Base-by-base conservation (phyloP, 1,140 invertebrate species). In the Eufriesea mexicana region DNA sequence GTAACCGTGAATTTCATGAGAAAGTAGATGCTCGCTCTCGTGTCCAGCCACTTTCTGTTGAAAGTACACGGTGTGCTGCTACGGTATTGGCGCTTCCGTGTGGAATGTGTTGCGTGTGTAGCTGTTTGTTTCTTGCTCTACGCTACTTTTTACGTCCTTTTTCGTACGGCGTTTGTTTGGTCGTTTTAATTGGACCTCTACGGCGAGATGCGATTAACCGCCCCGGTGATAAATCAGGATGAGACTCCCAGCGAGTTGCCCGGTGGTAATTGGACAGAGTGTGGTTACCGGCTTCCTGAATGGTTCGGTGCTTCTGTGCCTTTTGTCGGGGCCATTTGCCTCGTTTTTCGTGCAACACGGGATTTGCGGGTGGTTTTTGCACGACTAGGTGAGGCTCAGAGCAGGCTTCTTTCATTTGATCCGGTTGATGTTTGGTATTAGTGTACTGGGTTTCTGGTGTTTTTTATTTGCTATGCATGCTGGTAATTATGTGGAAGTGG, bases 1-100 rank as follows among this genome's bases (percentile, higher is more conserved):
- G 74, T 68, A 70, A 62, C 66, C 51, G 55, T 74, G 79, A 74
- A 80, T 80, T 73, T 64, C 70, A 74, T 51, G 70, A 74, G 79
- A 80, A 80, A 66, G 70, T 73, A 62, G 70, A 62, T 74, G 68
- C 6, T 16, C 25, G n/a, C 42, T 57, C 35, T 28, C 42, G 18
- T 45, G 35, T 20, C n/a, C 55, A 51, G 20, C 57, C 66, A 57
- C 77, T 71, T 71, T 79, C 61, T 66, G 25, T 81, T 35, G 45
- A 66, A 83, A 79, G 54, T 66, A 54, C 20, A 8, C 25, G 7
- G 1, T 25, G n/a, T 9, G 61, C 49, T 51, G 12, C 16, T 35
- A 62, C 25, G 66, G 66, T 68, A 42, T 20, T 9, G 28, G 51
- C 16, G 51, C 51, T 54, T 20, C 62, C 42, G 16, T 20, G 62